Conservation (phyloP, 2,113 vertebrate genomes). For the Alligator sinensis region DNA sequence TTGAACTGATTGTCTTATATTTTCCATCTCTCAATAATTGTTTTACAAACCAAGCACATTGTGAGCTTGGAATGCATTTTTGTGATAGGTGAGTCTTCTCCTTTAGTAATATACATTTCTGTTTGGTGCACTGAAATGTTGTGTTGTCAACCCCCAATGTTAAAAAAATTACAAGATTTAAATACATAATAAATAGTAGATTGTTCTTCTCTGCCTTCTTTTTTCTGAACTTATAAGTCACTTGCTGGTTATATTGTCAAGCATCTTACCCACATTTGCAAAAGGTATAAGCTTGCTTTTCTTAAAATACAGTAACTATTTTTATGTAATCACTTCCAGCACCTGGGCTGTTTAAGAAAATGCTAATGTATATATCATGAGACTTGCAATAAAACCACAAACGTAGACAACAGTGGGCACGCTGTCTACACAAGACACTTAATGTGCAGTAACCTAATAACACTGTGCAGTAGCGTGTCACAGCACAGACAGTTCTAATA, state of each 20-base stretch:
- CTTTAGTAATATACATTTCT: neutral
- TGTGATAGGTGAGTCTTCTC: neutral
- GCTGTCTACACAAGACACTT: too few relatives aligned
- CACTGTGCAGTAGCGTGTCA: too few relatives aligned
- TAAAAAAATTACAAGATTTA: neutral
- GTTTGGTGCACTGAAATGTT: neutral
- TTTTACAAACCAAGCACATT: neutral
- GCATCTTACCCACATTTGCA: neutral
- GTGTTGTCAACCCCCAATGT: neutral
- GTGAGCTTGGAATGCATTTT: neutral
- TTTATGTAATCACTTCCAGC: slow-evolving; percentile 35
- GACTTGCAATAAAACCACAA: neutral
- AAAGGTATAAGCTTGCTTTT: slow-evolving; percentile 19
- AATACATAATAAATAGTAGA: neutral
- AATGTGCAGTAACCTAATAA: too few relatives aligned
- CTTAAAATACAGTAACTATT: slow-evolving; percentile 15
- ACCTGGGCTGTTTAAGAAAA: slow-evolving; percentile 14
- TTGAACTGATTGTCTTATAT: neutral
- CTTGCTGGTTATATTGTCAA: neutral
- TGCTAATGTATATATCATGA: slow-evolving; percentile 32
- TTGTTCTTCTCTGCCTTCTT: neutral
- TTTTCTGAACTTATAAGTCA: neutral
- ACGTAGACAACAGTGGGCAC: neutral
- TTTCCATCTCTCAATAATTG: neutral
- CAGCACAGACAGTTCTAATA: too few relatives aligned